These are phyloP conservation scores for Epsilonema sp. DNA, from an alignment of 2,888 invertebrate species.

Conservation along the genomic window DNA sequence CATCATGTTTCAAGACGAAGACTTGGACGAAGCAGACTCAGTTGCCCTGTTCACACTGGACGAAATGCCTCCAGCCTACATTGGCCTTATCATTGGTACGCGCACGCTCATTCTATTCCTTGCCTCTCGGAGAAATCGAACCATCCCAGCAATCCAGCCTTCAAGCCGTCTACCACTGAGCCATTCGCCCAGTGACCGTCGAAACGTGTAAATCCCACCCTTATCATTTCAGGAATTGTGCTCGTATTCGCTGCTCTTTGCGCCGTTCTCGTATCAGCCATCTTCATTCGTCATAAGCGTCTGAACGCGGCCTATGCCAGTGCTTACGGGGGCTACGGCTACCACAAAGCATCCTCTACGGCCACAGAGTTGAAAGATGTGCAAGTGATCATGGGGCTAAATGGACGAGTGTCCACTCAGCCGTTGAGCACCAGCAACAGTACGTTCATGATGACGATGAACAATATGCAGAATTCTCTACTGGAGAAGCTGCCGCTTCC, in stretches of 20 bases:
- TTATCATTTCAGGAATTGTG: slow-evolving; percentile 1
- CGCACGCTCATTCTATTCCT: too few relatives aligned
- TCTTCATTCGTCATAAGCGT: not conserved
- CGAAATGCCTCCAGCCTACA: slow-evolving; percentile 2
- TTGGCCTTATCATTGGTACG: slow-evolving; percentile 3
- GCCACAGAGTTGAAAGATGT: not conserved
- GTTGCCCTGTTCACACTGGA: slow-evolving; percentile 2
- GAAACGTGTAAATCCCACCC: too few relatives aligned
- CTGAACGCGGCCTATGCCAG: not conserved
- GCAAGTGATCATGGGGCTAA: not conserved
- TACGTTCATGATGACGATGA: not conserved
- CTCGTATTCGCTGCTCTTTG: not conserved
- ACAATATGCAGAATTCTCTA: slow-evolving; percentile 1
- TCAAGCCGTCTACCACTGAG: too few relatives aligned
- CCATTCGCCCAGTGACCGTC: too few relatives aligned
- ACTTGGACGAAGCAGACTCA: too few relatives aligned
- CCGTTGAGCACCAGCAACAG: not conserved
- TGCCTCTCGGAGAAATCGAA: too few relatives aligned
- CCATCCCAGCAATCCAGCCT: too few relatives aligned
- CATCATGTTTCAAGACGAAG: too few relatives aligned
- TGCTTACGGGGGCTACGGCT: not conserved
- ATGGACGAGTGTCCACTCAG: not conserved
- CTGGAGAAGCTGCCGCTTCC: slow-evolving; percentile 1
- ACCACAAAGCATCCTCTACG: not conserved
- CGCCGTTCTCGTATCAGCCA: not conserved